Percentiles rank a stretch among this genome's conserved stretches.
phyloP scores from a whole-genome alignment of 2,113 vertebrate species.

The Campylomormyrus tamandua region DNA sequence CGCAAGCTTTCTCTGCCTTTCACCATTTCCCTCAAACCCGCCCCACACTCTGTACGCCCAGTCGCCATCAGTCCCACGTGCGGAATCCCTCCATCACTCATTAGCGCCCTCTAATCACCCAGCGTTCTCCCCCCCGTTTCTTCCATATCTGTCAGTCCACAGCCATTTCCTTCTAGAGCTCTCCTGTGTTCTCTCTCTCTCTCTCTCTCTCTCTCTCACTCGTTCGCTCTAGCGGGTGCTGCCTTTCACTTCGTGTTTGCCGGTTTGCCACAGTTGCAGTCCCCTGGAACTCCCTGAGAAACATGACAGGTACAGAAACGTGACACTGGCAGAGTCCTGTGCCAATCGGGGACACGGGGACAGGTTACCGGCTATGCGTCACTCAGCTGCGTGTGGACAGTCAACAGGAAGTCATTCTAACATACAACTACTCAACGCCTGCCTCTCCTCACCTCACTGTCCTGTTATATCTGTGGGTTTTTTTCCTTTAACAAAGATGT shows the following conservation, averaged over 20 bases:
- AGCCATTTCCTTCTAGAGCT: not conserved
- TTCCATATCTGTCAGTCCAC: not conserved
- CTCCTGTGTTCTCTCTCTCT: not conserved
- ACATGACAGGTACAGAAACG: slow-evolving; percentile 46
- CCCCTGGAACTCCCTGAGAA: slow-evolving; percentile 35
- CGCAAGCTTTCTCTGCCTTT: not conserved
- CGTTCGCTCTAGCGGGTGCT: not conserved
- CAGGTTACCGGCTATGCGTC: not conserved
- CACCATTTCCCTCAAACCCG: not conserved
- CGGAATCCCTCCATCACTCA: not conserved
- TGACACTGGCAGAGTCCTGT: not conserved
- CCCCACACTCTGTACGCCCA: not conserved
- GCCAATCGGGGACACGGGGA: not conserved
- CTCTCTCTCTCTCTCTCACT: not conserved
- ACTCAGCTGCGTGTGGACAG: not conserved
- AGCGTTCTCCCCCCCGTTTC: not conserved
- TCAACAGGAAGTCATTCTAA: not conserved
- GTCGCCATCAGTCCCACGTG: not conserved
- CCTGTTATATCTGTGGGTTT: not conserved
- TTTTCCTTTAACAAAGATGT: not conserved
- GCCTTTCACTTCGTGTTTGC: not conserved
- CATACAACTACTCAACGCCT: not conserved
- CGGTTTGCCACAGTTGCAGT: not conserved
- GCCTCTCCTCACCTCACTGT: not conserved
- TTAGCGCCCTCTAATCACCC: slow-evolving; percentile 36